These are phyloP conservation scores for Scalopus aquaticus DNA, from an alignment of 2,113 vertebrate genomes.

Conservation along the genomic window DNA sequence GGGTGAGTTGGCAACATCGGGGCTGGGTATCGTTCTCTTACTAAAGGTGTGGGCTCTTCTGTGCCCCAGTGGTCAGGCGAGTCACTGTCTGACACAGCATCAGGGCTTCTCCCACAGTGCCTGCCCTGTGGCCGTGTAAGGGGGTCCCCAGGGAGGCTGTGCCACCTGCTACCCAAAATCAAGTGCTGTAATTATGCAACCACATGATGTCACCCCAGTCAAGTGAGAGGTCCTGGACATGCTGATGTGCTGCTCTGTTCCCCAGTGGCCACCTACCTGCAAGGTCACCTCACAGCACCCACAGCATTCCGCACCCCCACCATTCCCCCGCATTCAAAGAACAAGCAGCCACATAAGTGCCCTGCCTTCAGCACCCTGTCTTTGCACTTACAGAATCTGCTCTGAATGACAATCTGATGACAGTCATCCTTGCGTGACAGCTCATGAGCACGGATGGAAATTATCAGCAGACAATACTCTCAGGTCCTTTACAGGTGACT, in stretches of 20 bases:
- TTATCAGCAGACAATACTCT: neutral
- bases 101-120: neutral
- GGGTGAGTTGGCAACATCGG: neutral
- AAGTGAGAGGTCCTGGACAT: neutral
- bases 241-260: neutral
- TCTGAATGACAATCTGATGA: neutral
- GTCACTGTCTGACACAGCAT: neutral
- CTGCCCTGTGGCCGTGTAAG: too few relatives aligned
- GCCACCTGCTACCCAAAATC: neutral
- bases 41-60: neutral
- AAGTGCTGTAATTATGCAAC: too few relatives aligned
- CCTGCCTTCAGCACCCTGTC: neutral
- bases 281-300: neutral
- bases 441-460: neutral
- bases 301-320: too few relatives aligned
- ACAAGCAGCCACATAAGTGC: fast-evolving
- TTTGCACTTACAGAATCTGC: neutral
- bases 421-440: neutral
- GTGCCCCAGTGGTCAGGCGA: neutral
- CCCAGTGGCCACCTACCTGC: neutral
- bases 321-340: neutral
- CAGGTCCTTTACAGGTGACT: neutral
- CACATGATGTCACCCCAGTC: neutral
- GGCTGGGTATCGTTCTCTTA: neutral
- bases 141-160: neutral